A percentile compares a stretch with the other conserved stretches of the same genome.
Evolutionary conservation across 2,113 vertebrate species (phyloP).

Genomic region (Laticauda laticaudata): DNA sequence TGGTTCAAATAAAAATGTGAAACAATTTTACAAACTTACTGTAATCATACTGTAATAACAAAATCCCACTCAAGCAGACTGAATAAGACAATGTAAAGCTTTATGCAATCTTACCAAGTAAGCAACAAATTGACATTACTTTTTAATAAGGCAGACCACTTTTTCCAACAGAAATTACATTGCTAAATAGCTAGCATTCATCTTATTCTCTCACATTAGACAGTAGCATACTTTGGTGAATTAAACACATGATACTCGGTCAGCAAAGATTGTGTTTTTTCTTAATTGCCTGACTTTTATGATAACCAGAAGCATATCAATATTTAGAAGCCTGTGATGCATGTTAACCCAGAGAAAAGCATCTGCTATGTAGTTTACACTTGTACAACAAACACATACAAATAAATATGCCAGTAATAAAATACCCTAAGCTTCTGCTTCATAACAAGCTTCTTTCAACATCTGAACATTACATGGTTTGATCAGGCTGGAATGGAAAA

Average conservation of each 20-base stretch:
- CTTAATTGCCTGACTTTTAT: constrained; percentile 19
- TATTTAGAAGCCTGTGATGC: background rate
- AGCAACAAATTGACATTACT: background rate
- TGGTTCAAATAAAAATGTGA: background rate
- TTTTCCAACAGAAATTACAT: background rate
- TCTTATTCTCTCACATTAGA: background rate
- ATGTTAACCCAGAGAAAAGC: background rate
- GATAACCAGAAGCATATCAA: constrained; percentile 3
- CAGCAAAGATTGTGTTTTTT: background rate
- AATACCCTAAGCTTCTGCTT: background rate
- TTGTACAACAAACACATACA: background rate
- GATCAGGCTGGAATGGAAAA: background rate
- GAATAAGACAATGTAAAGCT: background rate
- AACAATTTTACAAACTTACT: background rate
- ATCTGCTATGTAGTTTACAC: background rate
- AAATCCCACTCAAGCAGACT: background rate
- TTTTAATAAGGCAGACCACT: constrained; percentile 5
- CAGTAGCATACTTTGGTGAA: background rate
- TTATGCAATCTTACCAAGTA: background rate
- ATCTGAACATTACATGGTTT: background rate
- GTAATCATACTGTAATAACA: background rate
- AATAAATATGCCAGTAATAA: background rate
- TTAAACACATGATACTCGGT: constrained; percentile 2
- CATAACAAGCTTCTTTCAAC: background rate
- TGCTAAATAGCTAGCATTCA: constrained; percentile 14